A percentile compares a stretch with the other conserved stretches of the same genome.
phyloP scores from a whole-genome alignment of 2,797 vertebrate species.

The Oreortyx pictus region DNA sequence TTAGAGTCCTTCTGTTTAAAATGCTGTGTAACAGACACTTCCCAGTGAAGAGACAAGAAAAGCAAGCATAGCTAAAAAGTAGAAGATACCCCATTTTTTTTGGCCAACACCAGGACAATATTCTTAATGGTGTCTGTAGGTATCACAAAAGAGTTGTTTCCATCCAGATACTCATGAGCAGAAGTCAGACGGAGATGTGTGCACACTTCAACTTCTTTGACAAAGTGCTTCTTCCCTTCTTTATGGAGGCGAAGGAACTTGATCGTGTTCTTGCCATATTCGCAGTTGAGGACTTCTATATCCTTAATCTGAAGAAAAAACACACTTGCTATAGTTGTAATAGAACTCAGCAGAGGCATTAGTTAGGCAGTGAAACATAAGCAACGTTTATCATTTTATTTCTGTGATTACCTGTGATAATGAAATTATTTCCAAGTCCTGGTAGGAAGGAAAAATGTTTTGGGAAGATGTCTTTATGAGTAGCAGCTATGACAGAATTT shows the following conservation, averaged over 20 bases:
- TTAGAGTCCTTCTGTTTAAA: neutral
- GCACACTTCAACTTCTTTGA: conserved; percentile 89
- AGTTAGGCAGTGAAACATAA: neutral
- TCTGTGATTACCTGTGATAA: neutral
- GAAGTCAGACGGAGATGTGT: conserved; percentile 89
- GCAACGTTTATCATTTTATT: neutral
- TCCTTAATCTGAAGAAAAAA: conserved; percentile 80
- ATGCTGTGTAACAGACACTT: neutral
- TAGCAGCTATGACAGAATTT: neutral
- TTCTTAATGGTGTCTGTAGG: conserved; percentile 98
- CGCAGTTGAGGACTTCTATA: conserved; percentile 90
- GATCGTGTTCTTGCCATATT: conserved; percentile 93
- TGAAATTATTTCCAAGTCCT: neutral
- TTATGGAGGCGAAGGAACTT: conserved; percentile 87
- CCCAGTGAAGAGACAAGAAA: neutral
- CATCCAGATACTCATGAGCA: conserved; percentile 87
- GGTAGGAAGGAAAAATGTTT: neutral
- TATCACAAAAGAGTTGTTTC: conserved; percentile 93
- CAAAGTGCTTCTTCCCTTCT: conserved; percentile 83
- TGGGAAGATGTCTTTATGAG: neutral
- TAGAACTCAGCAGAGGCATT: neutral
- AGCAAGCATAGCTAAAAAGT: conserved; percentile 1
- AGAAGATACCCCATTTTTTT: conserved; percentile 89
- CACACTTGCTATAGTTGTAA: neutral
- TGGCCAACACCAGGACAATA: conserved; percentile 91